Percentiles rank a stretch among this genome's conserved stretches.
Evolutionary conservation across 2,888 invertebrate species (phyloP).

Genomic region (Lithophane leautieri): DNA sequence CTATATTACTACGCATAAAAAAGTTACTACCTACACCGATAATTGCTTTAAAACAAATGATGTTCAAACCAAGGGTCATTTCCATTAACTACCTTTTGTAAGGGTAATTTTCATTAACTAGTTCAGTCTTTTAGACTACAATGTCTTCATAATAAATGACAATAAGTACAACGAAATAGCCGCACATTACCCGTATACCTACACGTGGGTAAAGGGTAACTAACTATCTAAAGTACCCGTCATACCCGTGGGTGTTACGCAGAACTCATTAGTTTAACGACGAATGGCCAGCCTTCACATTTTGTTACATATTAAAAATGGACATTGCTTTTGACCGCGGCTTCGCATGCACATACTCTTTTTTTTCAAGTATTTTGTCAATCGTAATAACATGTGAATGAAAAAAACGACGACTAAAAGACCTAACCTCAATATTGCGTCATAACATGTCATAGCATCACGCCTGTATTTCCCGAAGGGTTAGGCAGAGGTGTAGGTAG

Average conservation of each 20-base stretch:
- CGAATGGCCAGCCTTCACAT: not conserved
- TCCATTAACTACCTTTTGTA: not conserved
- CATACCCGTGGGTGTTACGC: slow-evolving; percentile 13
- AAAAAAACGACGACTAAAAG: not conserved
- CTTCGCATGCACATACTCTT: not conserved
- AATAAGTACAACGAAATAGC: slow-evolving; percentile 8
- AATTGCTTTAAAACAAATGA: too few species aligned
- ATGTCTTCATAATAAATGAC: slow-evolving; percentile 22
- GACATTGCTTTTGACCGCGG: not conserved
- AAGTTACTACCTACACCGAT: not conserved
- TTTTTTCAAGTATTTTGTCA: too few species aligned
- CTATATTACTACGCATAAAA: too few species aligned
- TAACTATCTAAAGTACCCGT: slow-evolving; percentile 5
- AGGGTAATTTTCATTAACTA: slow-evolving; percentile 15
- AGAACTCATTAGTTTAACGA: slow-evolving; percentile 37
- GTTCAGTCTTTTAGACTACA: not conserved
- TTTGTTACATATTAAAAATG: not conserved
- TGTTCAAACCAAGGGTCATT: not conserved
- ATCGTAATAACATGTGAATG: not conserved
- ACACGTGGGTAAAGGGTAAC: slow-evolving; percentile 10
- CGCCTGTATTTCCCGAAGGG: too few species aligned
- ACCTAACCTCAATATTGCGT: too few species aligned
- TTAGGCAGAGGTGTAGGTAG: too few species aligned
- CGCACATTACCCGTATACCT: not conserved
- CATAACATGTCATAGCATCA: too few species aligned